Evolutionary conservation across 1,140 invertebrate genomes (phyloP).

Genomic region (Camponotus floridanus): DNA sequence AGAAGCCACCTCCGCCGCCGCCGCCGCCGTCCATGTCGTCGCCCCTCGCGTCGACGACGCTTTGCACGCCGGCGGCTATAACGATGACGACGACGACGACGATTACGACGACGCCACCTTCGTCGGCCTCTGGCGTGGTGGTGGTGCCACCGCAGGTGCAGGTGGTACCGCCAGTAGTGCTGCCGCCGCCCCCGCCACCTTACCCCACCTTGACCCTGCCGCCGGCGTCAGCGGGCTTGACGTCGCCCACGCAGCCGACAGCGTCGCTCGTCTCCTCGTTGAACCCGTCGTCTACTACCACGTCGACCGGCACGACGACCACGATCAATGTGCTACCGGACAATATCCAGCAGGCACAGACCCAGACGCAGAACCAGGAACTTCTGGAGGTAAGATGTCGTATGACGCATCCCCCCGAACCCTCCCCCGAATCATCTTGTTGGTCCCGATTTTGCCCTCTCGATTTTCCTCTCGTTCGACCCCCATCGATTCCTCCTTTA

Average conservation of each 20-base stretch:
- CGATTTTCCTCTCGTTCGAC: conserved; percentile 19
- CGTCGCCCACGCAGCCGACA: conserved; percentile 65
- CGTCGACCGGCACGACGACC: conserved; percentile 73
- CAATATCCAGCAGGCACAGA: conserved; percentile 82
- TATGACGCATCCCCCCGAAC: conserved; percentile 68
- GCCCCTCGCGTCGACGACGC: conserved; percentile 48
- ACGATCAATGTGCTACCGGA: conserved; percentile 70
- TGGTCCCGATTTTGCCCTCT: conserved; percentile 17
- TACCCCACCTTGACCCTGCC: conserved; percentile 67
- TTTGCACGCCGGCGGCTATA: conserved; percentile 42
- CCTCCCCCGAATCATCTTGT: conserved; percentile 3
- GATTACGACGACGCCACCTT: conserved; percentile 43
- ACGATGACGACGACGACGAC: conserved; percentile 52
- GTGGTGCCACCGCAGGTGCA: conserved; percentile 59
- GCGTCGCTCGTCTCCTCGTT: conserved; percentile 58
- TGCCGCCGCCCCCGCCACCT: conserved; percentile 64
- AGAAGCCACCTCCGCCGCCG: conserved; percentile 54
- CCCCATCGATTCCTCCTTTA: conserved; percentile 37
- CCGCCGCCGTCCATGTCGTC: conserved; percentile 56
- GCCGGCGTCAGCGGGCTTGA: conserved; percentile 59
- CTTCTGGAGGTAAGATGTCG: conserved; percentile 85
- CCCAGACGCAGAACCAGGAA: conserved; percentile 84
- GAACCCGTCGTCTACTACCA: conserved; percentile 58
- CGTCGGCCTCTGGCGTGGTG: conserved; percentile 45
- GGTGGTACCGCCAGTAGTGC: conserved; percentile 65